Evolutionary conservation across 2,113 vertebrate genomes (phyloP).

Genomic region (Gallinago jamesoni): DNA sequence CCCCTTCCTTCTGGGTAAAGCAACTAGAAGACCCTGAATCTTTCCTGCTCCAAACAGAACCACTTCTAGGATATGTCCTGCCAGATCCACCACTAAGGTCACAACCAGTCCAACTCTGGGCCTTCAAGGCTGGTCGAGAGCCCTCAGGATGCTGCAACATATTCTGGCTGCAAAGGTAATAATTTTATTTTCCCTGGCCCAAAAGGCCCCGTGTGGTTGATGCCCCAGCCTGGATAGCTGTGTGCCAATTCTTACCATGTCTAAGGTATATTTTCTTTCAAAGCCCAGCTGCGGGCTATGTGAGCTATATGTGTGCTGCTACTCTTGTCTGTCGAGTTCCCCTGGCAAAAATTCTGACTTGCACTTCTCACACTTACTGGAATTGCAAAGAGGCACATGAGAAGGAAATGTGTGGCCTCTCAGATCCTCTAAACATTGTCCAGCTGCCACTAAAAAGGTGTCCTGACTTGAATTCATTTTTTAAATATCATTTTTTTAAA

Average conservation of each 20-base stretch:
- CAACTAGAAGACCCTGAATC: neutral
- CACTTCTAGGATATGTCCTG: neutral
- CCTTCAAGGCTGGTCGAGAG: accelerated
- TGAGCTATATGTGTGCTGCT: neutral
- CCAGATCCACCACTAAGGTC: neutral
- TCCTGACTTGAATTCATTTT: neutral
- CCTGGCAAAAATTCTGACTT: neutral
- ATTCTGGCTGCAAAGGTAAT: neutral
- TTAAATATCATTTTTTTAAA: neutral
- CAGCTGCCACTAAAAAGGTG: slow-evolving; percentile 48
- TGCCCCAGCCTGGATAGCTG: neutral
- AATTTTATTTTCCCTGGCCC: neutral
- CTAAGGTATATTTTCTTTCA: neutral
- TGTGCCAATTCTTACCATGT: neutral
- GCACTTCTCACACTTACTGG: slow-evolving; percentile 7
- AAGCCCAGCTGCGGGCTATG: neutral
- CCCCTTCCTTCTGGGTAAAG: neutral
- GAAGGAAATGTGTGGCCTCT: slow-evolving; percentile 6
- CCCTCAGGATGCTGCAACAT: neutral
- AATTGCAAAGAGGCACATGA: neutral
- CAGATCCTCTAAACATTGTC: neutral
- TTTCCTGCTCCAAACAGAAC: neutral
- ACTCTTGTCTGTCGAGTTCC: neutral
- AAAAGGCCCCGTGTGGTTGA: neutral
- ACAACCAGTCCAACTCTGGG: neutral